Base-by-base conservation (phyloP, 2,113 vertebrate species). In the Gnathonemus longibarbis region DNA sequence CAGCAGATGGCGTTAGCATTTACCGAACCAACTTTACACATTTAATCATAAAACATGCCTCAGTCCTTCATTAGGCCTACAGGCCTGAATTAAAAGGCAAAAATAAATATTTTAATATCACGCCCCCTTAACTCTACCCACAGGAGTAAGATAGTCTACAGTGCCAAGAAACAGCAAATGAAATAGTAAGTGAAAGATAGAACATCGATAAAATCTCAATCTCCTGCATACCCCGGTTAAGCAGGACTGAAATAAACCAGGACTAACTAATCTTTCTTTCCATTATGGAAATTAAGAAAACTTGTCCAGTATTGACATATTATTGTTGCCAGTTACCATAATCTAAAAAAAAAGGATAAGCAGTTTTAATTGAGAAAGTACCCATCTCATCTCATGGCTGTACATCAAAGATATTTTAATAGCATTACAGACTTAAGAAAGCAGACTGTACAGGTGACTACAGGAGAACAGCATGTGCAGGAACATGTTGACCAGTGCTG, bases 1-100 rank as follows among this genome's bases (percentile, higher is more conserved):
- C 98, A 98, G 98, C 97, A 99, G 98, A 99, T 98, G 98, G 98
- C 98, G 97, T 98, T 98, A 96, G 97, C 97, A 96, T 96, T 97
- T 97, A 97, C 97, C 96, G 96, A 97, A 97, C 97, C 96, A 97
- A 97, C 95, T 96, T 98, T 96, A 93, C n/a, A 96, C 95, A 95
- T 96, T 98, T 98, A 99, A 98, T 97, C 97, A 97, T 96, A 96
- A 92, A 94, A 92, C 92, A 70, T 70, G n/a, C n/a, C 10, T 70
- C 27, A 70, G n/a, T 70, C 62, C 62, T 70, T 70, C 62, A 70
- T 70, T 70, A 31, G 62, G 62, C n/a, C 62, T 70, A 27, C 27
- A 70, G 62, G 27, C n/a, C 62, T 70, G n/a, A 70, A 70, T 70
- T 31, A 70, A 70, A 70, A 70, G 62, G 62, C 27, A 70, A 70